Conservation (phyloP, 2,797 vertebrate species). For the Anniella stebbinsi region DNA sequence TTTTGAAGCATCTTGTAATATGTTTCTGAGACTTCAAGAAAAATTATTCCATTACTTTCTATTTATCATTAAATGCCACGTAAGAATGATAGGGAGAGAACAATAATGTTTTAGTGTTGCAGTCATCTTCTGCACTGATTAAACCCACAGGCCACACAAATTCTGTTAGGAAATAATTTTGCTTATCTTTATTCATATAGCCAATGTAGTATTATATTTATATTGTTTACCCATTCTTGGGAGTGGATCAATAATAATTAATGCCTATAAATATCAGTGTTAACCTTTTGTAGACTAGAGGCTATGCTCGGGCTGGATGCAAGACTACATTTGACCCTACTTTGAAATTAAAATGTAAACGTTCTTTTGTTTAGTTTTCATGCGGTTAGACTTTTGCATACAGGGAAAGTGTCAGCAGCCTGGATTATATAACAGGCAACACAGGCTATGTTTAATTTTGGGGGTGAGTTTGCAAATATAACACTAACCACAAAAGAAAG, state of each 20-base stretch:
- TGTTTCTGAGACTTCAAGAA: background rate
- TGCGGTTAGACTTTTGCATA: conserved; percentile 23
- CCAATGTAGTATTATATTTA: background rate
- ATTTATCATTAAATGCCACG: conserved; percentile 7
- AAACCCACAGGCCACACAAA: background rate
- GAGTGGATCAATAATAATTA: conserved; percentile 30
- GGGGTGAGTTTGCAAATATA: too few species aligned
- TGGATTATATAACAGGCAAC: background rate
- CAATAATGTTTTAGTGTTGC: conserved; percentile 8
- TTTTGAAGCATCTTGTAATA: conserved; percentile 8
- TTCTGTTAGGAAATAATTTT: conserved; percentile 28
- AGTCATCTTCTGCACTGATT: background rate
- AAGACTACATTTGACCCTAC: background rate
- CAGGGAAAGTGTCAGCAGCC: conserved; percentile 46
- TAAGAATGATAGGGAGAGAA: background rate
- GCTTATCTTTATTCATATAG: conserved; percentile 32
- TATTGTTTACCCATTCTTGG: conserved; percentile 1
- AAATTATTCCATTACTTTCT: conserved; percentile 18
- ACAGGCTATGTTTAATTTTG: too few species aligned
- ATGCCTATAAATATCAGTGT: conserved; percentile 1
- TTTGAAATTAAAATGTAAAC: conserved; percentile 5
- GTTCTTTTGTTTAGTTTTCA: conserved; percentile 33
- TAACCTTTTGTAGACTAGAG: background rate
- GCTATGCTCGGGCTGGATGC: conserved; percentile 15
- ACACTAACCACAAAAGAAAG: too few species aligned